phyloP scores from a whole-genome alignment of 2,113 vertebrate species.

The Myotis lucifugus region DNA sequence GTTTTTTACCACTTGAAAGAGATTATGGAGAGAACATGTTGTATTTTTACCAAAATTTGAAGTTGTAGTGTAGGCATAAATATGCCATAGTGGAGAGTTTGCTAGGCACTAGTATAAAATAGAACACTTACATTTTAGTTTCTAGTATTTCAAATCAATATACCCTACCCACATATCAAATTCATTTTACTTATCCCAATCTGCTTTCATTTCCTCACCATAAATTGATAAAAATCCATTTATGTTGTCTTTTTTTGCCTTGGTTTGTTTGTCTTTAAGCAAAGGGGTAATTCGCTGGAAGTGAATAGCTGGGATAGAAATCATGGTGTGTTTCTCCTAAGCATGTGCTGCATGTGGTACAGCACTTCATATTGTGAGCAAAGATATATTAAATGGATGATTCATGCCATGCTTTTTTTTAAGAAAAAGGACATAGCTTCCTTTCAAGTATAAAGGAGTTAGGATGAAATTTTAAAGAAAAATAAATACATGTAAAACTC shows the following conservation, averaged over 20 bases:
- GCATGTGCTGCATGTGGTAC: neutral
- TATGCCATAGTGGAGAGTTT: neutral
- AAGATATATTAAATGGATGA: neutral
- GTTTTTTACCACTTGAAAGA: neutral
- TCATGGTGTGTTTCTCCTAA: conserved; percentile 11
- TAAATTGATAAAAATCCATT: neutral
- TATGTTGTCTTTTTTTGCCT: neutral
- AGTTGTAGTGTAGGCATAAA: neutral
- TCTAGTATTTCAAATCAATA: conserved; percentile 39
- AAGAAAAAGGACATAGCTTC: neutral
- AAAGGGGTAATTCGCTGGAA: conserved; percentile 6
- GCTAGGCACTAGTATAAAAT: neutral
- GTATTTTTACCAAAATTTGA: neutral
- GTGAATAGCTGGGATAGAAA: neutral
- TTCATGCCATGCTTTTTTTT: neutral
- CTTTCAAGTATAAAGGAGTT: neutral
- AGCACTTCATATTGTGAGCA: neutral
- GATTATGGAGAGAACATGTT: neutral
- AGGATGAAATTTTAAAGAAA: conserved; percentile 49
- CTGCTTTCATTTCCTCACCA: neutral
- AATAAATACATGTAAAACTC: conserved; percentile 17
- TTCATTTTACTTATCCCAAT: conserved; percentile 49
- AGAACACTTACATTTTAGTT: neutral
- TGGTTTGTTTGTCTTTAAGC: conserved; percentile 13
- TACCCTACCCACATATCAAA: neutral